A percentile compares a stretch with the other conserved stretches of the same genome.
Evolutionary conservation across 2,797 vertebrate genomes (phyloP).

Genomic region (Darevskia mixta): DNA sequence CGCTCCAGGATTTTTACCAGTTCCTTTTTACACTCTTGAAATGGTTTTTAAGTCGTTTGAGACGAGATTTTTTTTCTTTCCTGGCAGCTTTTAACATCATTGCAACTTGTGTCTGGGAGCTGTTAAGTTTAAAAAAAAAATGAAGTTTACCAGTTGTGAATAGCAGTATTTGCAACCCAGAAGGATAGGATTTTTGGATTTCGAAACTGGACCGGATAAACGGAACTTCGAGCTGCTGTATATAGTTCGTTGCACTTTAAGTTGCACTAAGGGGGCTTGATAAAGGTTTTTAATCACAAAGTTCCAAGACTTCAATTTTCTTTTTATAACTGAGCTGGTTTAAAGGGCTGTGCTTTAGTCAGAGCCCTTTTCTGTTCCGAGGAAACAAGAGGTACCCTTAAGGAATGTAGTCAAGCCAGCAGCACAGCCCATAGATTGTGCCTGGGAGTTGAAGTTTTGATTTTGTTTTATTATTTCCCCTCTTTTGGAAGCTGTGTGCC

Average conservation of each 20-base stretch:
- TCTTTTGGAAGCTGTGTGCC: conserved; percentile 93
- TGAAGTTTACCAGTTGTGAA: conserved; percentile 78
- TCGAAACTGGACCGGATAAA: conserved; percentile 86
- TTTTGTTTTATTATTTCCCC: conserved; percentile 81
- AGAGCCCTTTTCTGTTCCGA: conserved; percentile 81
- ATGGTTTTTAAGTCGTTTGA: conserved; percentile 98
- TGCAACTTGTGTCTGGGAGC: conserved; percentile 87
- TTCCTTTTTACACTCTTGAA: conserved; percentile 97
- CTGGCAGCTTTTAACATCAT: conserved; percentile 96
- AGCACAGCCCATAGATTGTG: conserved; percentile 86
- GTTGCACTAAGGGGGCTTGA: conserved; percentile 95
- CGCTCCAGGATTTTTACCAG: conserved; percentile 97
- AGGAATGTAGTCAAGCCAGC: conserved; percentile 73
- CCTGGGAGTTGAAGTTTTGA: conserved; percentile 86
- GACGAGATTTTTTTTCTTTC: conserved; percentile 89
- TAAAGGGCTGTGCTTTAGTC: conserved; percentile 78
- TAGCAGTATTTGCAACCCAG: conserved; percentile 81
- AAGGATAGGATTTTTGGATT: conserved; percentile 76
- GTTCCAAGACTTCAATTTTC: conserved; percentile 82
- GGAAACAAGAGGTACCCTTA: conserved; percentile 71
- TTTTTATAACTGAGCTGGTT: conserved; percentile 89
- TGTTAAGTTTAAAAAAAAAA: conserved; percentile 74
- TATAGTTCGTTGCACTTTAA: conserved; percentile 98
- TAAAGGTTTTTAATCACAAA: conserved; percentile 96
- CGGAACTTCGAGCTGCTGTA: conserved; percentile 86